Percentiles rank a stretch among this genome's conserved stretches.
Conservation (phyloP, 2,888 invertebrate genomes). For the Campopleginae sp. region DNA sequence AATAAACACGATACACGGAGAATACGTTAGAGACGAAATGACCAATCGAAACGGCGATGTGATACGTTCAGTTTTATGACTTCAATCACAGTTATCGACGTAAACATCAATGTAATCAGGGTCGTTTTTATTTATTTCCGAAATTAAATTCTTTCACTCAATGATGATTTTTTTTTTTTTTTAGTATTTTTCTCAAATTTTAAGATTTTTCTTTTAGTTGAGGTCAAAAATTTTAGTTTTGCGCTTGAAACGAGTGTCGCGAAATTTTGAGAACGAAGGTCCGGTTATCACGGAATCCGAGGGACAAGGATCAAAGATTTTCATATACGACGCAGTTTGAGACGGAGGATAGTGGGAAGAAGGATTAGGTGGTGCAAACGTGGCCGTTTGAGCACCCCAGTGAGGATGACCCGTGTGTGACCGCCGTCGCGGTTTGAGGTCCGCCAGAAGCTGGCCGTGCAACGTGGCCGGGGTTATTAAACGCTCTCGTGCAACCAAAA, state of each 20-base stretch:
- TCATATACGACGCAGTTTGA: conserved; percentile 24
- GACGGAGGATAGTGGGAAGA: conserved; percentile 9
- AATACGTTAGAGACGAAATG: conserved; percentile 56
- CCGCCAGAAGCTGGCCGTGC: conserved; percentile 77
- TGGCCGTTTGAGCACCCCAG: conserved; percentile 46
- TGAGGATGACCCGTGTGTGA: conserved; percentile 71
- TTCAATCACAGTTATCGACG: background rate
- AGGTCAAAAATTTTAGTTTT: background rate
- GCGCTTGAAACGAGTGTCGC: background rate
- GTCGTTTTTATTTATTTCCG: background rate
- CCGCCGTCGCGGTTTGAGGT: conserved; percentile 82
- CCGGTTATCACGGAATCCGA: background rate
- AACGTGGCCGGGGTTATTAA: conserved; percentile 80
- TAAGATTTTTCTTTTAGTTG: too few relatives aligned
- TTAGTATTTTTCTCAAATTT: background rate
- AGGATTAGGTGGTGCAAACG: conserved; percentile 21
- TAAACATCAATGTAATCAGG: background rate
- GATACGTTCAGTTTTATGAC: background rate
- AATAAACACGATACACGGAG: conserved; percentile 14
- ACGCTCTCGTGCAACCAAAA: conserved; percentile 74
- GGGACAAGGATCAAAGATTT: background rate
- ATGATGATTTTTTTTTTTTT: background rate
- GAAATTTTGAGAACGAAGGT: background rate
- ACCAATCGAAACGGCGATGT: conserved; percentile 69
- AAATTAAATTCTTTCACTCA: background rate